Conservation (phyloP, 2,888 invertebrate species). For the Gasteruption jaculator region DNA sequence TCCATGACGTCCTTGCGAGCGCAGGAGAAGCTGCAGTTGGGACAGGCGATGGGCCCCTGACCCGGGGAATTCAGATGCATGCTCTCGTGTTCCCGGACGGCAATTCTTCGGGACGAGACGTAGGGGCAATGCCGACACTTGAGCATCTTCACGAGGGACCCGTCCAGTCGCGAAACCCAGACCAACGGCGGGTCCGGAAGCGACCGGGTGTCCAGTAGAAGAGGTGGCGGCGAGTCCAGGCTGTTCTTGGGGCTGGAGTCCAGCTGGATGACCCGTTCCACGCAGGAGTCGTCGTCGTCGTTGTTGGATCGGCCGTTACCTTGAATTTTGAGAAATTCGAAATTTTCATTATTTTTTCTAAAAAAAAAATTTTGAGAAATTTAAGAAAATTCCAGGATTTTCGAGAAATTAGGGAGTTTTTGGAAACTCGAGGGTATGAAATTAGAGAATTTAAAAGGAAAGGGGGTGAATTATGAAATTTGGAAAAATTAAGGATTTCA, state of each 20-base stretch:
- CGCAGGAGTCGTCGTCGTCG: constrained; percentile 20
- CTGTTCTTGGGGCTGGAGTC: constrained; percentile 25
- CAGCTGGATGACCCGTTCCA: constrained; percentile 43
- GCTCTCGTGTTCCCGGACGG: constrained; percentile 79
- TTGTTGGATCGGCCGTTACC: too few relatives aligned
- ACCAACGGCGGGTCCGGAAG: constrained; percentile 66
- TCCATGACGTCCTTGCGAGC: constrained; percentile 68
- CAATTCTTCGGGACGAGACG: constrained; percentile 74
- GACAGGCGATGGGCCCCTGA: constrained; percentile 63
- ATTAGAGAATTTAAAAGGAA: too few relatives aligned
- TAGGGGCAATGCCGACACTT: constrained; percentile 83
- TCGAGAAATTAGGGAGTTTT: too few relatives aligned
- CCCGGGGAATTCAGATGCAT: constrained; percentile 62
- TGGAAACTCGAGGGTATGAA: too few relatives aligned
- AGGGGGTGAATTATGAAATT: too few relatives aligned
- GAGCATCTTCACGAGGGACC: constrained; percentile 74
- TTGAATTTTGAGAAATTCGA: too few relatives aligned
- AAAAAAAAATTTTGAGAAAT: too few relatives aligned
- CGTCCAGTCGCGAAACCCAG: constrained; percentile 68
- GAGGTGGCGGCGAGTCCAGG: constrained; percentile 32
- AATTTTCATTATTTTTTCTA: too few relatives aligned
- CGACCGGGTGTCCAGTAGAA: constrained; percentile 51
- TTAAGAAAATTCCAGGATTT: too few relatives aligned
- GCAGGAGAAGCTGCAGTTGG: constrained; percentile 76
- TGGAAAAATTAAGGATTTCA: too few relatives aligned